Evolutionary conservation across 2,113 vertebrate genomes (phyloP).

Genomic region (Orientallactaga bullata): DNA sequence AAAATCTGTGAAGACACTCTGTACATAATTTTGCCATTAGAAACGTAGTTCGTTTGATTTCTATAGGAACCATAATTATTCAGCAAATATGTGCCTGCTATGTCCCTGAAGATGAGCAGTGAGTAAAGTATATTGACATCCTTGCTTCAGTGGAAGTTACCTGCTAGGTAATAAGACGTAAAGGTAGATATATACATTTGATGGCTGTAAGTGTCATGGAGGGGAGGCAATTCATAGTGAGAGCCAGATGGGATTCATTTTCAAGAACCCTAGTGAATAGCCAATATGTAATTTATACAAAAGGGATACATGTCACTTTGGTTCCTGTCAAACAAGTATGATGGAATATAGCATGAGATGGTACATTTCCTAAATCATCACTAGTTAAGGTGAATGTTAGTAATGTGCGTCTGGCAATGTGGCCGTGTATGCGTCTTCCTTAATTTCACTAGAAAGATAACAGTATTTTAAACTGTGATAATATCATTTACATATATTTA

Average conservation of each 20-base stretch:
- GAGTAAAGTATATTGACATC: neutral
- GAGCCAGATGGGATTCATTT: neutral
- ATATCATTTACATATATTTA: neutral
- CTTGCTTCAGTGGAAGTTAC: neutral
- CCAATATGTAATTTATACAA: neutral
- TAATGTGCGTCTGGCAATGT: neutral
- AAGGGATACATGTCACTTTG: neutral
- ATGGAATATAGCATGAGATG: neutral
- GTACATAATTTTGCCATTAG: neutral
- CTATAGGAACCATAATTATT: neutral
- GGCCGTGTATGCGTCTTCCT: neutral
- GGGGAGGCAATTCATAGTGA: neutral
- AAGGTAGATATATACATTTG: neutral
- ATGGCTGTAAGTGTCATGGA: neutral
- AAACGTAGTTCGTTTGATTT: neutral
- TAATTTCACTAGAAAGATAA: neutral
- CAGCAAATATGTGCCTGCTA: neutral
- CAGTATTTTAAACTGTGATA: slow-evolving; percentile 5
- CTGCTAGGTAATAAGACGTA: neutral
- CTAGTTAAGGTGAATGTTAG: neutral
- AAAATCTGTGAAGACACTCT: neutral
- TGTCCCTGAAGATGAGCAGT: neutral
- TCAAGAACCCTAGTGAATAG: neutral
- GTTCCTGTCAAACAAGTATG: neutral
- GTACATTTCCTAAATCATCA: neutral